Conservation (phyloP, 2,113 vertebrate genomes). For the Fukomys damarensis region DNA sequence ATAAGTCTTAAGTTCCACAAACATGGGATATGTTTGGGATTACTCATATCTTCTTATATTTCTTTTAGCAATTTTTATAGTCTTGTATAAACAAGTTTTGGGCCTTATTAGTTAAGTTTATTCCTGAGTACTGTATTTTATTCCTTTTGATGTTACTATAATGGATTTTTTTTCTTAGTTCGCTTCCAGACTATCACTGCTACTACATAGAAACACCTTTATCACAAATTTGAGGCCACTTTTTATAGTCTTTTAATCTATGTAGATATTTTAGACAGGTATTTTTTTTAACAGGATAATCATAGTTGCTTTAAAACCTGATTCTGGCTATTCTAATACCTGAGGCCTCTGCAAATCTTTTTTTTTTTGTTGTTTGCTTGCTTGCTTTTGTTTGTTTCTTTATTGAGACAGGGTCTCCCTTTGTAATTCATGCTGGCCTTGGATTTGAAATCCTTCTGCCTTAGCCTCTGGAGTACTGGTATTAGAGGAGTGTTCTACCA, state of each 20-base stretch:
- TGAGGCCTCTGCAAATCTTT: background rate
- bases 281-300: constrained; percentile 4
- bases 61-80: background rate
- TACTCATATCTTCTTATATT: background rate
- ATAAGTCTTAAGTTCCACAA: background rate
- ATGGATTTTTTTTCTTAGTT: constrained; percentile 14
- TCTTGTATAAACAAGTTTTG: background rate
- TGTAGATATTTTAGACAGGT: background rate
- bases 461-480: background rate
- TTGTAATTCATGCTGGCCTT: background rate
- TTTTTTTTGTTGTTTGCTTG: background rate
- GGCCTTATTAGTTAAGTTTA: background rate
- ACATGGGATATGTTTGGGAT: background rate
- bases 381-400: background rate
- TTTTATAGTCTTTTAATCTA: background rate
- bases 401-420: background rate
- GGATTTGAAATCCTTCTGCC: background rate
- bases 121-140: background rate
- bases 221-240: background rate
- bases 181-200: background rate
- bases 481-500: background rate
- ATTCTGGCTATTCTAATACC: background rate
- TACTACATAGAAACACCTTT: background rate
- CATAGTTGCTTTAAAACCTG: background rate
- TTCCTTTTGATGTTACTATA: background rate